Evolutionary conservation across 2,888 invertebrate genomes (phyloP).

Genomic region (Masnerella sp.): DNA sequence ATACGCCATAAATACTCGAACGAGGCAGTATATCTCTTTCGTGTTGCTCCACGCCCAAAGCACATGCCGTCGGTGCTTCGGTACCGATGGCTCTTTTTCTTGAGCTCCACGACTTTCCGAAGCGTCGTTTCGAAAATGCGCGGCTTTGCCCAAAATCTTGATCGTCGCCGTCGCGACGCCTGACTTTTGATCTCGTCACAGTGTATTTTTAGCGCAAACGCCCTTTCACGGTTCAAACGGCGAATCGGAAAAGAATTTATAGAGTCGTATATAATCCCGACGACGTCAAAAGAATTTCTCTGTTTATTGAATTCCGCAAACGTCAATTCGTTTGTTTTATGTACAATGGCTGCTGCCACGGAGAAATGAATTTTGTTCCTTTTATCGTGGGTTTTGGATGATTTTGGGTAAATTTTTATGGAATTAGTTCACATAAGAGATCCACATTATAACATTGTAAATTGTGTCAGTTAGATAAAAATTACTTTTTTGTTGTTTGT

Average conservation of each 20-base stretch:
- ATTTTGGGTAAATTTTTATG: too few species aligned
- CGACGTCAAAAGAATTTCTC: constrained; percentile 20
- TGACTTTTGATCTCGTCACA: constrained; percentile 70
- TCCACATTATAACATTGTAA: too few species aligned
- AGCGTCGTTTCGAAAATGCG: constrained; percentile 34
- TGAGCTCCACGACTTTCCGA: constrained; percentile 42
- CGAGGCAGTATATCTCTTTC: constrained; percentile 76
- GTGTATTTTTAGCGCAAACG: constrained; percentile 64
- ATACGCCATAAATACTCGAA: constrained; percentile 77
- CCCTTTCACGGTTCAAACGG: constrained; percentile 44
- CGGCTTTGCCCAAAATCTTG: constrained; percentile 45
- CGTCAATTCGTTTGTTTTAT: too few species aligned
- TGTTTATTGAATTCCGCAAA: constrained; percentile 6
- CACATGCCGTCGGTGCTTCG: constrained; percentile 73
- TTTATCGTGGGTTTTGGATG: too few species aligned
- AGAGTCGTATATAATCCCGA: constrained; percentile 27
- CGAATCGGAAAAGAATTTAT: constrained; percentile 52
- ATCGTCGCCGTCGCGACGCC: constrained; percentile 52
- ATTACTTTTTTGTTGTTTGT: too few species aligned
- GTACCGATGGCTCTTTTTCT: constrained; percentile 63
- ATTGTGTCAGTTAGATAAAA: too few species aligned
- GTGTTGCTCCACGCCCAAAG: constrained; percentile 75
- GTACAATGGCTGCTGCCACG: too few species aligned
- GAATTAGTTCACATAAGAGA: too few species aligned
- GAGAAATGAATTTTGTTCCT: too few species aligned